Conservation (phyloP, 2,113 vertebrate species). For the Hemichromis elongatus region DNA sequence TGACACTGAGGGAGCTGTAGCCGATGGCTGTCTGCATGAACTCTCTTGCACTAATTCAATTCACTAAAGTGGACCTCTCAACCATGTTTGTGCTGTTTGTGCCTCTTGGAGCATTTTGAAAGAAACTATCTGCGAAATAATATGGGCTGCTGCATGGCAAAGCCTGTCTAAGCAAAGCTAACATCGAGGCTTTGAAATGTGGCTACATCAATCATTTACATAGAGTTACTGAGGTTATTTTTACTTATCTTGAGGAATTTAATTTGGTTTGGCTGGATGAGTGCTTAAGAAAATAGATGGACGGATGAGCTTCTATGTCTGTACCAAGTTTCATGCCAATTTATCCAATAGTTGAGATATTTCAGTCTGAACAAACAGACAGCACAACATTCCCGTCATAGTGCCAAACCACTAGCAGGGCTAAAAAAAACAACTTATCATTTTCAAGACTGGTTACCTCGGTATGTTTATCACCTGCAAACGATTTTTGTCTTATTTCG, state of each 20-base stretch:
- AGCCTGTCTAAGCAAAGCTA: background rate
- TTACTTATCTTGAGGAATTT: background rate
- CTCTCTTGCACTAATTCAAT: background rate
- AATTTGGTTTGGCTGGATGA: background rate
- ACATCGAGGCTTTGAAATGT: background rate
- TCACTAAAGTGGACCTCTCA: background rate
- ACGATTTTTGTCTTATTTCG: slow-evolving; percentile 54
- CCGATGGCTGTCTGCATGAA: background rate
- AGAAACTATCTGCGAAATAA: background rate
- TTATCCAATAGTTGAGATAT: background rate
- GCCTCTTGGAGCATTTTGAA: background rate
- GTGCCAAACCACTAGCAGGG: background rate
- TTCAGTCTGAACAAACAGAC: background rate
- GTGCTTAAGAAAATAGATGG: background rate
- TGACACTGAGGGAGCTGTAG: background rate
- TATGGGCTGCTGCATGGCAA: background rate
- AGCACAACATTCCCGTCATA: background rate
- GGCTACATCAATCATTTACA: background rate
- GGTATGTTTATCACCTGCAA: slow-evolving; percentile 55
- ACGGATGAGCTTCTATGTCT: background rate
- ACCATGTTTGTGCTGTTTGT: background rate
- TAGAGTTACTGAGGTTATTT: background rate
- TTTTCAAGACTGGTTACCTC: background rate
- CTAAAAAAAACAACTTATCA: slow-evolving; percentile 27
- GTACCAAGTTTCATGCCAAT: background rate